These are phyloP conservation scores for Ailurus styani DNA, from an alignment of 2,113 vertebrate species.

Conservation along the genomic window DNA sequence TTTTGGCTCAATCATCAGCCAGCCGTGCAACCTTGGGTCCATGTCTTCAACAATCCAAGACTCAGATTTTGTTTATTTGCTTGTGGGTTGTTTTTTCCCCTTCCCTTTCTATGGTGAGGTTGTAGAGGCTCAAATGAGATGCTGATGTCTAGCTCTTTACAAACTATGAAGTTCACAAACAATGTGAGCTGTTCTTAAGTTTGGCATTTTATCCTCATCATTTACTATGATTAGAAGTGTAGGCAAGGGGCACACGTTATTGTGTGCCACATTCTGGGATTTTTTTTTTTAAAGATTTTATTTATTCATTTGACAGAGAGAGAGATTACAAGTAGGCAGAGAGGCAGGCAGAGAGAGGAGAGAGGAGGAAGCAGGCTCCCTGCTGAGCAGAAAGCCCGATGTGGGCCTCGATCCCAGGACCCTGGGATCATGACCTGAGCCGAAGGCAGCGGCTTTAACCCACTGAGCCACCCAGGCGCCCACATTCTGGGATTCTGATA, in stretches of 20 bases:
- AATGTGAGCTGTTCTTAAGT: neutral
- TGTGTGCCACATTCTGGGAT: neutral
- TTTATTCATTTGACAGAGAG: no score
- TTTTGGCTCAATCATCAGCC: no score
- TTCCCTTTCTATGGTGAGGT: neutral
- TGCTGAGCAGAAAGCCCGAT: no score
- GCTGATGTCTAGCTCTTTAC: neutral
- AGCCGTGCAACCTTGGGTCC: neutral
- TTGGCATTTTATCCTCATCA: neutral
- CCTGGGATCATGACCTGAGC: no score
- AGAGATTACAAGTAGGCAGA: no score
- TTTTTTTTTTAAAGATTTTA: no score
- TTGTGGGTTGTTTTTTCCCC: neutral
- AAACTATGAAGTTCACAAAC: neutral
- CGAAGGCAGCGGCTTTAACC: no score
- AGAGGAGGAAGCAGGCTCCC: no score
- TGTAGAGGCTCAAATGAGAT: no score
- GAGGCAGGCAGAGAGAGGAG: no score
- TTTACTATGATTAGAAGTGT: neutral
- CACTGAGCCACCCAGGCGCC: no score
- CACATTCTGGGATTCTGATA: neutral
- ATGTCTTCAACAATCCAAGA: neutral
- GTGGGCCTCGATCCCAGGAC: no score
- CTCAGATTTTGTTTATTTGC: neutral
- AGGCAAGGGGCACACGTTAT: neutral